Percentiles rank a stretch among this genome's conserved stretches.
These are phyloP conservation scores for Orycteropus afer DNA, from an alignment of 2,113 vertebrate genomes.

Conservation along the genomic window DNA sequence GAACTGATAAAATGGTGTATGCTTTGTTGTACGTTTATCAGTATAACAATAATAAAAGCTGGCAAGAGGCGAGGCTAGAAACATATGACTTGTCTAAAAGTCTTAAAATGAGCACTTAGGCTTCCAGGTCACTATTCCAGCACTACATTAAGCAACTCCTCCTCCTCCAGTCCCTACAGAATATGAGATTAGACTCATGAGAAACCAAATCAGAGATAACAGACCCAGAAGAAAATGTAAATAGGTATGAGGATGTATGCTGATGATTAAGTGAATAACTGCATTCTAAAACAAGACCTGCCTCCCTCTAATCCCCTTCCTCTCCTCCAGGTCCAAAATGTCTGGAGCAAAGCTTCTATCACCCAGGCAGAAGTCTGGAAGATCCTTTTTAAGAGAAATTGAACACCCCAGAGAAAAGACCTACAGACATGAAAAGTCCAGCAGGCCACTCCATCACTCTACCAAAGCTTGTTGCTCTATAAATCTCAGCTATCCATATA, in stretches of 20 bases:
- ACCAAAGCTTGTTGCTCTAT: neutral
- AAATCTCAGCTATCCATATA: neutral
- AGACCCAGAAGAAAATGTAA: neutral
- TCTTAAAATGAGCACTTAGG: neutral
- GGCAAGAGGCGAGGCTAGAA: neutral
- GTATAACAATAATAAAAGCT: neutral
- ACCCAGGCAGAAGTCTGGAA: neutral
- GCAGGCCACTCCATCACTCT: neutral
- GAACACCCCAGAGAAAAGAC: neutral
- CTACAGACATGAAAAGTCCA: neutral
- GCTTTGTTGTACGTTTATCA: too few relatives aligned
- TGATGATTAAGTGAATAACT: neutral
- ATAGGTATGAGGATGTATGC: neutral
- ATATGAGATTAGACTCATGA: neutral
- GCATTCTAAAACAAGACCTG: neutral
- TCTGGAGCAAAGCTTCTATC: neutral
- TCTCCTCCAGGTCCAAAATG: neutral
- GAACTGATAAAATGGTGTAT: too few relatives aligned
- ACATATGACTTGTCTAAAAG: neutral
- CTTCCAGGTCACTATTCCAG: neutral
- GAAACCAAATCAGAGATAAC: rapidly evolving
- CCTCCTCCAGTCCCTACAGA: neutral
- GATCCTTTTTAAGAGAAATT: neutral
- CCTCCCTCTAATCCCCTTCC: neutral
- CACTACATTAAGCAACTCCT: neutral